A percentile compares a stretch with the other conserved stretches of the same genome.
phyloP scores from a whole-genome alignment of 1,140 invertebrate species.

The Fopius arisanus region DNA sequence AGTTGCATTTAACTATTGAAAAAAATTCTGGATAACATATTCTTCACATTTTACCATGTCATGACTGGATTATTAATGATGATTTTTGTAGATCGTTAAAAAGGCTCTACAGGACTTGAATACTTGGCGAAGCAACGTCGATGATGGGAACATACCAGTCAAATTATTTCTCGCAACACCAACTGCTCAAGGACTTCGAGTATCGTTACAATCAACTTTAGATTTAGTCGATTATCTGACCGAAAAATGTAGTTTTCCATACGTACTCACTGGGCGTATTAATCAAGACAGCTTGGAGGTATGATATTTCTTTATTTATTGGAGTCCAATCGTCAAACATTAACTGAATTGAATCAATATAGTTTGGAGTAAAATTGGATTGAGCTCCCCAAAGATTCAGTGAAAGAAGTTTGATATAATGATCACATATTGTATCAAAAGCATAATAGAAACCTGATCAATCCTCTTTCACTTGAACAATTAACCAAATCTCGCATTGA shows the following conservation, averaged over 20 bases:
- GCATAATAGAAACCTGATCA: too few relatives aligned
- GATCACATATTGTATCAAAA: too few relatives aligned
- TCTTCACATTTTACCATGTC: background rate
- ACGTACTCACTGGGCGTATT: too few relatives aligned
- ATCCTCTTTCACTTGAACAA: too few relatives aligned
- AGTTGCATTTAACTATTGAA: background rate
- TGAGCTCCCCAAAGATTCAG: too few relatives aligned
- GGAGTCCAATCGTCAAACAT: constrained; percentile 11
- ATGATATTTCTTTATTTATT: constrained; percentile 15
- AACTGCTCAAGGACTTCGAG: constrained; percentile 32
- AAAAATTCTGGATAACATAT: too few relatives aligned
- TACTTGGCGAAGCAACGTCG: constrained; percentile 28
- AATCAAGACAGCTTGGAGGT: constrained; percentile 39
- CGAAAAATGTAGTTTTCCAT: too few relatives aligned
- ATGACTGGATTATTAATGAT: background rate
- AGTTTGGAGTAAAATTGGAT: too few relatives aligned
- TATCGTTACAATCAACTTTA: constrained; percentile 35
- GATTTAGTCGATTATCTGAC: constrained; percentile 35
- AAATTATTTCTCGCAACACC: constrained; percentile 31
- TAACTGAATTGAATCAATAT: constrained; percentile 9
- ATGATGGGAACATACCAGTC: background rate
- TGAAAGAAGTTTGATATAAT: too few relatives aligned
- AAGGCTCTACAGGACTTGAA: constrained; percentile 22
- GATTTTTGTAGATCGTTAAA: constrained; percentile 7
- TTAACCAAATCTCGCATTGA: too few relatives aligned